Base-by-base conservation (phyloP, 2,888 invertebrate genomes). In the Latrodectus hesperus region DNA sequence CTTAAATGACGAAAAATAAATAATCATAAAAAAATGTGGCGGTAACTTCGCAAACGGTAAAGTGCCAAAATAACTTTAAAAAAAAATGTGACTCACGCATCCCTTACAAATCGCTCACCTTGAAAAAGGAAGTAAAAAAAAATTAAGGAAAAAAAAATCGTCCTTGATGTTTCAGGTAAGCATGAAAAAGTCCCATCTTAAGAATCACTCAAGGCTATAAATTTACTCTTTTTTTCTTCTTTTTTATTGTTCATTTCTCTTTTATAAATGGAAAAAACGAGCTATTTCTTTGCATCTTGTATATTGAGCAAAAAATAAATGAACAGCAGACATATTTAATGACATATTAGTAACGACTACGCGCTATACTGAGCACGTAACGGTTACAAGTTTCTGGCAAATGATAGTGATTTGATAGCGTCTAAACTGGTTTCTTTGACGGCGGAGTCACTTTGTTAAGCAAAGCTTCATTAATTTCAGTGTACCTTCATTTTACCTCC, bases 131-230 rank as follows among this genome's bases (percentile, higher is more conserved):
- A 71, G 68, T 12, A 55, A 60, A 60, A 60, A 12, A 60, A 16
- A 60, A 55, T 14, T 60, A 60, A 12, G 65, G 76, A 53, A 64
- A 65, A 53, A 64, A 71, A 72, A 70, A 51, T 64, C 55, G 84
- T 51, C 84, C 77, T 84, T 76, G 77, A 71, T 22, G n/a, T 71
- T 65, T 77, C 72, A 84, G 77, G 77, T 75, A 52, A 84, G 84
- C 84, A 65, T 84, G 76, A 77, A 84, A 82, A 81, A 53, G 64
- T 49, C 53, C 65, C 71, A 52, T 76, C 26, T 65, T 76, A 68
- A 77, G 77, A 84, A 65, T 71, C 72, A 51, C 77, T 77, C 77
- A 84, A 84, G 84, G 84, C 72, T 72, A 68, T 72, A 49, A n/a
- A 53, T 53, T 16, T 71, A 14, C n/a, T 72, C 22, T 72, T 65